A percentile compares a stretch with the other conserved stretches of the same genome.
These are phyloP conservation scores for Propithecus perrieri DNA, from an alignment of 2,797 vertebrate genomes.

Conservation along the genomic window DNA sequence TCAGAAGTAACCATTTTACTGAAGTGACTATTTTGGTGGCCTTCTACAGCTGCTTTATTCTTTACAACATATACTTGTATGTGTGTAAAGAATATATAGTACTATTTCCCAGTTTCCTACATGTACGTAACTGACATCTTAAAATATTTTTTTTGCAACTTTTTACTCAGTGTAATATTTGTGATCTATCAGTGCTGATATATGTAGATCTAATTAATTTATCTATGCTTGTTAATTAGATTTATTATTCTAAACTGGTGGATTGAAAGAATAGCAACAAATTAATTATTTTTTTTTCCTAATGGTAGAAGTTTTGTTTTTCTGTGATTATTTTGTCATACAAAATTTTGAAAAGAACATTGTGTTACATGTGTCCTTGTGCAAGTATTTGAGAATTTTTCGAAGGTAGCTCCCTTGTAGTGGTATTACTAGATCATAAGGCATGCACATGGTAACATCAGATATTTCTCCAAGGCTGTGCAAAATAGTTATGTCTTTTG, in stretches of 20 bases:
- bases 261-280: not conserved
- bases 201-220: not conserved
- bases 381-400: not conserved
- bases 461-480: not conserved
- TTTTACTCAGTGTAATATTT: not conserved
- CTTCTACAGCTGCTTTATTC: not conserved
- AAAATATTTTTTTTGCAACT: not conserved
- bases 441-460: not conserved
- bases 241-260: not conserved
- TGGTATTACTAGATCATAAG: not conserved
- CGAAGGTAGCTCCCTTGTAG: not conserved
- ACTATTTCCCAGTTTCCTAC: not conserved
- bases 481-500: not conserved
- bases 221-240: not conserved
- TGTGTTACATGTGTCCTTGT: not conserved
- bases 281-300: not conserved
- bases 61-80: not conserved
- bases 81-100: not conserved
- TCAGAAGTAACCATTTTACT: not conserved
- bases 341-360: not conserved
- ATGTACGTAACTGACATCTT: not conserved
- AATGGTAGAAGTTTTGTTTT: not conserved
- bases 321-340: not conserved
- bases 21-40: not conserved
- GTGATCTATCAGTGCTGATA: not conserved